Conservation (phyloP, 2,113 vertebrate genomes). For the Melanostigma gelatinosum region DNA sequence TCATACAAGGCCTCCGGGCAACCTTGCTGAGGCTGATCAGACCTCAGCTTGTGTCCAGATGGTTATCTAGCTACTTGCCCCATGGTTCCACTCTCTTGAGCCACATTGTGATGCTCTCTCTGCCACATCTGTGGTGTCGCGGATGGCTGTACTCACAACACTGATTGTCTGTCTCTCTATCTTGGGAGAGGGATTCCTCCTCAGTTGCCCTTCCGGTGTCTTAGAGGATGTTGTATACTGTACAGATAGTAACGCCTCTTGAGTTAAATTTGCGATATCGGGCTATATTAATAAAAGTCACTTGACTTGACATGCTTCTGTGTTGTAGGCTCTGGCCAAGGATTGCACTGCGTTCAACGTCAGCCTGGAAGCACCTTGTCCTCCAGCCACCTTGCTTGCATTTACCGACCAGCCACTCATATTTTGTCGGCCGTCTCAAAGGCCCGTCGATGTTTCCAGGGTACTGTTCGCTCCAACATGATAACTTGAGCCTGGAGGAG, state of each 20-base stretch:
- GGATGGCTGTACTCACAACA: not conserved
- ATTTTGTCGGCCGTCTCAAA: not conserved
- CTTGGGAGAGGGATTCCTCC: not conserved
- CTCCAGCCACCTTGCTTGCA: not conserved
- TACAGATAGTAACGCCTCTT: not conserved
- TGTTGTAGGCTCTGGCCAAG: not conserved
- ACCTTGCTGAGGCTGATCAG: not conserved
- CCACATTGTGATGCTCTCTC: not conserved
- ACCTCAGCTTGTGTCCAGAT: constrained; percentile 14
- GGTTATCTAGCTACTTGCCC: not conserved
- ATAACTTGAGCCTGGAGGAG: too few species aligned
- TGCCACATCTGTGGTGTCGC: not conserved
- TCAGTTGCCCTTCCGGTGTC: not conserved
- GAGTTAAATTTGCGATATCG: not conserved
- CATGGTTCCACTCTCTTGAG: not conserved
- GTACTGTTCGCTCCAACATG: not conserved
- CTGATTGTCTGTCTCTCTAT: not conserved
- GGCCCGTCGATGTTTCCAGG: not conserved
- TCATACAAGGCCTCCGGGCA: not conserved
- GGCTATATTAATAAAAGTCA: not conserved
- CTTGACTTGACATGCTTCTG: not conserved
- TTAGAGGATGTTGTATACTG: not conserved
- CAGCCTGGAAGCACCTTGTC: not conserved
- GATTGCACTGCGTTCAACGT: not conserved
- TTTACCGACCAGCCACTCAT: not conserved